Evolutionary conservation across 2,888 invertebrate genomes (phyloP).

Genomic region (Cryptops parisi): DNA sequence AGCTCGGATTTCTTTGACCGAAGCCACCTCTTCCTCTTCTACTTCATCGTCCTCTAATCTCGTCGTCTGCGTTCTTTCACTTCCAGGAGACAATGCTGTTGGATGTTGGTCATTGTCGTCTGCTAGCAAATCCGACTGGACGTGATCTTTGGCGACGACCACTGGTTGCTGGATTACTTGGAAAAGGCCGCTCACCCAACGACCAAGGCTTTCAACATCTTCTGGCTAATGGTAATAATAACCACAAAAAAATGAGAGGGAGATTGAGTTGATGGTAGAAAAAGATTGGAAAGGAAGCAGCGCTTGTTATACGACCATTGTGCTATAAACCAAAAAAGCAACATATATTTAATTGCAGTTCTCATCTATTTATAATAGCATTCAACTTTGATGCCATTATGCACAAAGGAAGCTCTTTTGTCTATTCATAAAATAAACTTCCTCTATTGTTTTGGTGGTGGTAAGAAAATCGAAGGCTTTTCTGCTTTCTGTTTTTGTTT

Average conservation of each 20-base stretch:
- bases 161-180: constrained; percentile 15
- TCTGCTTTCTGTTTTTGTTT: no score
- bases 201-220: constrained; percentile 17
- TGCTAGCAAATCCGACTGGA: background rate
- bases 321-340: no score
- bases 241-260: background rate
- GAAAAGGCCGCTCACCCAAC: constrained; percentile 18
- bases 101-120: background rate
- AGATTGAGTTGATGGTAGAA: background rate
- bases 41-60: background rate
- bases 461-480: no score
- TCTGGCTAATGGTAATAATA: constrained; percentile 14
- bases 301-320: no score
- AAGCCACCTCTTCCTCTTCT: constrained; percentile 1
- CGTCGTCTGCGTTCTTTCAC: background rate
- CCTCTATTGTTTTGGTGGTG: no score
- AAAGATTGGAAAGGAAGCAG: no score
- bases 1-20: constrained; percentile 11
- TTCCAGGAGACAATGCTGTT: background rate
- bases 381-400: no score
- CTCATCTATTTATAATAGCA: no score
- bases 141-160: background rate
- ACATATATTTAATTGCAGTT: no score
- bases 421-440: no score
- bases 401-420: no score